Evolutionary conservation across 2,113 vertebrate species (phyloP).

Genomic region (Hemibagrus wyckioides): DNA sequence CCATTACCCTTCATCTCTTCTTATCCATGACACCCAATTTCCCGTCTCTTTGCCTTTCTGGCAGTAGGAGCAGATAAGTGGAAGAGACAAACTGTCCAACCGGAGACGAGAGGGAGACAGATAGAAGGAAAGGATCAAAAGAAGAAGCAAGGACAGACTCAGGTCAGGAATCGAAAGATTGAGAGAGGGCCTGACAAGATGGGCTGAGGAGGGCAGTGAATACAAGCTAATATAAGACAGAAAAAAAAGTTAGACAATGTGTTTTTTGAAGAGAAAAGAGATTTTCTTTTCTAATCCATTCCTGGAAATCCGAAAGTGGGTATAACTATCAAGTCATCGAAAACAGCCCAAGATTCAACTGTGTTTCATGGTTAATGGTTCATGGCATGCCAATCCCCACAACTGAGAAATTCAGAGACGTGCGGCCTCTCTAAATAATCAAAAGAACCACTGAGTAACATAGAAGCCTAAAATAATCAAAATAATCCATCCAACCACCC

Average conservation of each 20-base stretch:
- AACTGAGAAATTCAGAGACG: background rate
- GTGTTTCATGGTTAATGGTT: background rate
- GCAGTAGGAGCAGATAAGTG: background rate
- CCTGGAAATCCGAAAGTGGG: background rate
- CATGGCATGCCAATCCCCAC: background rate
- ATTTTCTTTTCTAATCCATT: too few species aligned
- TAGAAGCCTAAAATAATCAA: background rate
- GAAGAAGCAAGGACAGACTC: slow-evolving; percentile 15
- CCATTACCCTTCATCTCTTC: slow-evolving; percentile 7
- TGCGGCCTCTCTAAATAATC: background rate
- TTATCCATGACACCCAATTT: background rate
- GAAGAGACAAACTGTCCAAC: slow-evolving; percentile 12
- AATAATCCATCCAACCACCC: background rate
- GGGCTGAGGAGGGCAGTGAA: background rate
- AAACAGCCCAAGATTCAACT: background rate
- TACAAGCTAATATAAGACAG: background rate
- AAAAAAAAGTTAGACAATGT: background rate
- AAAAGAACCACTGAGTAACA: background rate
- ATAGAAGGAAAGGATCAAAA: slow-evolving; percentile 37
- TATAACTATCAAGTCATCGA: background rate
- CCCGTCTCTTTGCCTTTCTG: background rate
- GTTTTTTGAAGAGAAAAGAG: too few species aligned
- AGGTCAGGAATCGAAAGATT: slow-evolving; percentile 15
- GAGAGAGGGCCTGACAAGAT: background rate
- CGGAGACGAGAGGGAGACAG: slow-evolving; percentile 13